These are phyloP conservation scores for Trachymyrmex cornetzi DNA, from an alignment of 1,140 invertebrate species.

Conservation along the genomic window DNA sequence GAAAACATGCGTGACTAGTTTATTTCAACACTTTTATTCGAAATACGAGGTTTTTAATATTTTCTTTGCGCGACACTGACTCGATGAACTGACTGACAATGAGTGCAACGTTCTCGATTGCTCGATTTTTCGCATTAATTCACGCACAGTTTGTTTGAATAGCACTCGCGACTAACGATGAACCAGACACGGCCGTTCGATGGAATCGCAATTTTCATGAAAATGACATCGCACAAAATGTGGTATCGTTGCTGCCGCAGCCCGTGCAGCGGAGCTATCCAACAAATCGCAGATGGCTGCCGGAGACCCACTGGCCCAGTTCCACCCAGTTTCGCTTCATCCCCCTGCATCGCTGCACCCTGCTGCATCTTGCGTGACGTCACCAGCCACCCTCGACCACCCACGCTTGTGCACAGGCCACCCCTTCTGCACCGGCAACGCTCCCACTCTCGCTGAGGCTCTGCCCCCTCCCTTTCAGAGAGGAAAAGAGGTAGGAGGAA, in stretches of 20 bases:
- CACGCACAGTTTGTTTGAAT: background rate
- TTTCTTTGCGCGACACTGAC: background rate
- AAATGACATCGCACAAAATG: slow-evolving; percentile 43
- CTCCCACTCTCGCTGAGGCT: slow-evolving; percentile 56
- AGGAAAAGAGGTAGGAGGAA: slow-evolving; percentile 50
- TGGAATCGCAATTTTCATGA: slow-evolving; percentile 21
- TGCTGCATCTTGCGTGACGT: slow-evolving; percentile 81
- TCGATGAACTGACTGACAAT: background rate
- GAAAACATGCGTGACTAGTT: background rate
- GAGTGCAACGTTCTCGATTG: background rate
- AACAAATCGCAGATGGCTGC: slow-evolving; percentile 83
- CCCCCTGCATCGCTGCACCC: slow-evolving; percentile 79
- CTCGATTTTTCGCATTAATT: slow-evolving; percentile 6
- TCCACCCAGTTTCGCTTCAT: slow-evolving; percentile 79
- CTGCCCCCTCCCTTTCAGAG: slow-evolving; percentile 47
- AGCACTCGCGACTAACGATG: background rate
- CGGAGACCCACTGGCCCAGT: slow-evolving; percentile 84
- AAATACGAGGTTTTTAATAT: background rate
- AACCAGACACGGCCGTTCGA: background rate
- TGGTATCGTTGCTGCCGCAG: slow-evolving; percentile 9
- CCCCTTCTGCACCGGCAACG: slow-evolving; percentile 71
- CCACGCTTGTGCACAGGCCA: slow-evolving; percentile 68
- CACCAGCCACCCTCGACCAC: slow-evolving; percentile 76
- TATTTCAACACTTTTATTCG: slow-evolving; percentile 23
- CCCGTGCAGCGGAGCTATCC: slow-evolving; percentile 66